Conservation (phyloP, 2,888 invertebrate genomes). For the Unio delphinus region DNA sequence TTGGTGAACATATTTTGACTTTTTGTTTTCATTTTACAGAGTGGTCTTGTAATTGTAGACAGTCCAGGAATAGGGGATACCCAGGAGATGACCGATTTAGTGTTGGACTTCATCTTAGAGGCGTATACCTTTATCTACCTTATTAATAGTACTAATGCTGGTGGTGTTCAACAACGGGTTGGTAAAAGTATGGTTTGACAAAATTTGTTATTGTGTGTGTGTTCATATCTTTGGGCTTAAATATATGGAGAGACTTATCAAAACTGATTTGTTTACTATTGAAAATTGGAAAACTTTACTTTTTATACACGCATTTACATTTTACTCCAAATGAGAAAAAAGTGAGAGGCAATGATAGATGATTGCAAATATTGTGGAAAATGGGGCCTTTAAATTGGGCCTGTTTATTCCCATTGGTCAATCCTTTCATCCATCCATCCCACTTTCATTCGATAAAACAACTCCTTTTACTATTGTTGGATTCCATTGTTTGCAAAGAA, state of each 20-base stretch:
- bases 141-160: conserved; percentile 51
- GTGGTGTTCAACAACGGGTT: conserved; percentile 53
- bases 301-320: not conserved
- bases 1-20: not conserved
- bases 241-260: not conserved
- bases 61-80: conserved; percentile 58
- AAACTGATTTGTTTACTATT: not conserved
- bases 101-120: conserved; percentile 45
- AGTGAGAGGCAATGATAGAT: not conserved
- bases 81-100: conserved; percentile 45
- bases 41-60: conserved; percentile 52
- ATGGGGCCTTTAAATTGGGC: not conserved
- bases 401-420: too few relatives aligned
- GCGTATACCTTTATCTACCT: conserved; percentile 55
- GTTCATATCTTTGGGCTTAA: not conserved
- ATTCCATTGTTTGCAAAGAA: too few relatives aligned
- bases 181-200: conserved; percentile 1
- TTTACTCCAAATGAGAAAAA: not conserved
- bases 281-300: not conserved
- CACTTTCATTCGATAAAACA: too few relatives aligned
- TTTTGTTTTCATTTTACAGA: conserved; percentile 17
- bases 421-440: too few relatives aligned
- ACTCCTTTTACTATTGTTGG: too few relatives aligned
- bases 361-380: not conserved
- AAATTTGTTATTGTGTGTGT: not conserved